Evolutionary conservation across 2,113 vertebrate genomes (phyloP).

Genomic region (Sclerurus mexicanus): DNA sequence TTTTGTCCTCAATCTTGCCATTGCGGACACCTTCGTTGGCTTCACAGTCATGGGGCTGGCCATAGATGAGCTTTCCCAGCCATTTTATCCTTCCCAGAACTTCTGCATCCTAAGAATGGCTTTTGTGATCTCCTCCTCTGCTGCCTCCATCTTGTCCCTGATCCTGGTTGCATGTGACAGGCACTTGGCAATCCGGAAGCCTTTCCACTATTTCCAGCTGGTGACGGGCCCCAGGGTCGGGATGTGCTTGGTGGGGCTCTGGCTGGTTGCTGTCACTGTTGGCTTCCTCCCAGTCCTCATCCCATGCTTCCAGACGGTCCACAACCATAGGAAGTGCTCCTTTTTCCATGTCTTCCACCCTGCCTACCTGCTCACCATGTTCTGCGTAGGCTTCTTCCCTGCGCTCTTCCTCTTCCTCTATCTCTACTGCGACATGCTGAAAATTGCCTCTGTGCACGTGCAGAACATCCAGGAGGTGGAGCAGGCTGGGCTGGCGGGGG

Average conservation of each 20-base stretch:
- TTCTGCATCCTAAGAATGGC: constrained; percentile 85
- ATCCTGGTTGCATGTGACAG: constrained; percentile 87
- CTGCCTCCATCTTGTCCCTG: constrained; percentile 88
- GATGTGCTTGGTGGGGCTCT: constrained; percentile 70
- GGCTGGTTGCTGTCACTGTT: constrained; percentile 75
- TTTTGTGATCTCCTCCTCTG: constrained; percentile 79
- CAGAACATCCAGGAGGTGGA: constrained; percentile 79
- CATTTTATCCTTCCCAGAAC: constrained; percentile 33
- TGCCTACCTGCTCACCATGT: constrained; percentile 75
- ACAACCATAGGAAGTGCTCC: constrained; percentile 69
- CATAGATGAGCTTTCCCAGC: constrained; percentile 72
- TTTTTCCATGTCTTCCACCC: constrained; percentile 84
- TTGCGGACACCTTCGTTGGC: constrained; percentile 85
- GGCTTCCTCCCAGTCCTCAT: constrained; percentile 84
- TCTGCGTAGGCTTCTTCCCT: constrained; percentile 84
- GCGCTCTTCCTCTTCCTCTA: constrained; percentile 81
- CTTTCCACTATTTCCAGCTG: constrained; percentile 81
- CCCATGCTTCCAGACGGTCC: constrained; percentile 68
- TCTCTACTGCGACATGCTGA: constrained; percentile 92
- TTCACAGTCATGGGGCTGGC: constrained; percentile 81
- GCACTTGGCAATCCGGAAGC: constrained; percentile 87
- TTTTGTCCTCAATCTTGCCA: constrained; percentile 86
- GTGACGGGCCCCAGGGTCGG: constrained; percentile 64
- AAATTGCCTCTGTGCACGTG: constrained; percentile 83
- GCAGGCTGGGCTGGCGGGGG: constrained; percentile 21